Conservation (phyloP, 92 coral and sea anemone genomes). For the Plumapathes pennacea region DNA sequence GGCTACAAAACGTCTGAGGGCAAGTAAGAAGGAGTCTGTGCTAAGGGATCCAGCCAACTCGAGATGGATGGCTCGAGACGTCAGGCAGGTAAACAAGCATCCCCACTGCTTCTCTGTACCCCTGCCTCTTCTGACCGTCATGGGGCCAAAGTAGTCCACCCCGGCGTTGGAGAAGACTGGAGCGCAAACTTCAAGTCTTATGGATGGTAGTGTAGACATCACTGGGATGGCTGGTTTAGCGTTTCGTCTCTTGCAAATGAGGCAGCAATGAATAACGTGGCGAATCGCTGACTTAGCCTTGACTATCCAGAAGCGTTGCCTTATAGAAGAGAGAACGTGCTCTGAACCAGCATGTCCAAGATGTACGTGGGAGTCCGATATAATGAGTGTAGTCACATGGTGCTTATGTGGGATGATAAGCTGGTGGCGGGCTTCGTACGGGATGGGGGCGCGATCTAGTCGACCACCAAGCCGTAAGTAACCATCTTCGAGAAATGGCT, state of each 20-base stretch:
- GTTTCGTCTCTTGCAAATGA: constrained; percentile 41
- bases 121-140: constrained; percentile 45
- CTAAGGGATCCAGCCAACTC: constrained; percentile 36
- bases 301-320: constrained; percentile 45
- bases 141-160: constrained; percentile 44
- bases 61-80: constrained; percentile 33
- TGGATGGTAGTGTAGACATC: constrained; percentile 36
- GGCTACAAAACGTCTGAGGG: constrained; percentile 32
- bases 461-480: constrained; percentile 30
- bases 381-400: constrained; percentile 29
- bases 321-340: constrained; percentile 8
- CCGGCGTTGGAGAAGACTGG: constrained; percentile 47
- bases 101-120: constrained; percentile 51
- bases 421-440: constrained; percentile 4
- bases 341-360: constrained; percentile 34
- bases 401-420: constrained; percentile 37
- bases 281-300: constrained; percentile 30
- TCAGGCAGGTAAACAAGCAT: constrained; percentile 45
- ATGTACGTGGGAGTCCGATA: constrained; percentile 15
- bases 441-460: constrained; percentile 18
- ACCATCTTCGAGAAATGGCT: constrained; percentile 5
- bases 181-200: constrained; percentile 36
- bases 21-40: constrained; percentile 29
- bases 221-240: constrained; percentile 47
- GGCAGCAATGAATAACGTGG: constrained; percentile 16